Evolutionary conservation across 2,888 invertebrate genomes (phyloP), one percentile per base, ranked within the genome.

Genomic region (Drosophila vallismaia): DNA sequence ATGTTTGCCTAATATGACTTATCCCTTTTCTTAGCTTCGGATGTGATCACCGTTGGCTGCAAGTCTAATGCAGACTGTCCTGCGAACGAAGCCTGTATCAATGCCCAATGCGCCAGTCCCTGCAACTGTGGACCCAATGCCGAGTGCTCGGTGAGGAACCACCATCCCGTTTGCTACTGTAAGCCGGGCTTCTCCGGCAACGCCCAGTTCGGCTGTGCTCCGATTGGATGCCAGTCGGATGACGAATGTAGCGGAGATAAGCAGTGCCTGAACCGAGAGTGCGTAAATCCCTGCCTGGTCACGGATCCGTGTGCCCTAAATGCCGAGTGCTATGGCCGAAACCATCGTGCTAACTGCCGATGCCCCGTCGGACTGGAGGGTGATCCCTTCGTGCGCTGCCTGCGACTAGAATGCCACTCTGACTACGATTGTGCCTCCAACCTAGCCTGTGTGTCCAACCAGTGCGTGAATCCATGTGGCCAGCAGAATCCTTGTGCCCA

Each of bases 101-200:
- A 97, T 86, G 93, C 94, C 36, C 93, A 94, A 19, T 97, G 97
- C 89, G 94, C 95, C 8, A 95, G 94, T 88, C 97, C 97, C 1
- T 97, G 97, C 89, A 95, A 95, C 84, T 97, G 97, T 85, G 97
- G 97, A 50, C 93, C 94, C 1, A 95, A 96, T 88, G 95, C 97
- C 4, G 95, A 96, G 78, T 98, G 98, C 89, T 93, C 93, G 66
- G 96, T 97, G 9, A 92, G 94, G 55, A 94, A 96, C 90, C 97
- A 98, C 89, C 96, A 96, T 91, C 96, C 97, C 12, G 95, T 96
- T 12, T 98, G 97, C 90, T 95, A 93, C 83, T 98, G 97, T 90
- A 93, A 94, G 86, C 93, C 95, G 38, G 97, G 96, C 52, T 97
- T 94, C 91, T 96, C 96, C 42, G 97, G 97, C 88, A 96, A 97